These are phyloP conservation scores for Hirundichthys speculiger DNA, from an alignment of 2,113 vertebrate species.

Conservation along the genomic window DNA sequence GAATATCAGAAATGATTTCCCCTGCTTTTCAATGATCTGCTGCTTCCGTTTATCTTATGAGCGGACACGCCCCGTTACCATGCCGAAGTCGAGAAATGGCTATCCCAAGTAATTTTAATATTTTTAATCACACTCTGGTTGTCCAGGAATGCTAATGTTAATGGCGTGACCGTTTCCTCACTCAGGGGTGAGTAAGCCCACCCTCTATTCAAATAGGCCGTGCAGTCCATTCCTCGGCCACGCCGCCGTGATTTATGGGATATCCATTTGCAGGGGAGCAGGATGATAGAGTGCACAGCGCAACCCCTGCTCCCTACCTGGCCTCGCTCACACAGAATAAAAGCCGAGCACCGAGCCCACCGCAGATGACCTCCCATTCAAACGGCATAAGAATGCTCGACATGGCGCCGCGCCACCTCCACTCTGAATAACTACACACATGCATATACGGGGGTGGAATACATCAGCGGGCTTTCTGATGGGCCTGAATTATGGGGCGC, in stretches of 20 bases:
- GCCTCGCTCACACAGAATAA: conserved; percentile 59
- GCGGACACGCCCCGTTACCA: no score
- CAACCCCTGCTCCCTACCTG: conserved; percentile 64
- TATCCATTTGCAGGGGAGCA: conserved; percentile 61
- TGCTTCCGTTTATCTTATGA: no score
- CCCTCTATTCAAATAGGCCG: conserved; percentile 36
- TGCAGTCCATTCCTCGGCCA: conserved; percentile 22
- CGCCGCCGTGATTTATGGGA: conserved; percentile 67
- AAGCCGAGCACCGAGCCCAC: conserved; percentile 21
- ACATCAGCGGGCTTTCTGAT: conserved; percentile 51
- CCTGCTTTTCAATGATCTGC: no score
- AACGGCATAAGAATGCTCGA: conserved; percentile 65
- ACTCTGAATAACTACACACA: conserved; percentile 75
- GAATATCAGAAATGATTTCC: no score
- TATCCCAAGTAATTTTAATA: no score
- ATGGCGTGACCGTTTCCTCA: no score
- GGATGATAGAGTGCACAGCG: conserved; percentile 60
- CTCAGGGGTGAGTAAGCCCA: no score
- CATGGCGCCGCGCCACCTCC: conserved; percentile 48
- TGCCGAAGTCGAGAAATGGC: no score
- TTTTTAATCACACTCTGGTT: no score
- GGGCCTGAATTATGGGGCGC: conserved; percentile 69
- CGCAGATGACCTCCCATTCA: conserved; percentile 57
- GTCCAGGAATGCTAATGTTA: no score
- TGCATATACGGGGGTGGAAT: conserved; percentile 55